Conservation (phyloP, 2,888 invertebrate species). For the Yponomeuta malinellus region DNA sequence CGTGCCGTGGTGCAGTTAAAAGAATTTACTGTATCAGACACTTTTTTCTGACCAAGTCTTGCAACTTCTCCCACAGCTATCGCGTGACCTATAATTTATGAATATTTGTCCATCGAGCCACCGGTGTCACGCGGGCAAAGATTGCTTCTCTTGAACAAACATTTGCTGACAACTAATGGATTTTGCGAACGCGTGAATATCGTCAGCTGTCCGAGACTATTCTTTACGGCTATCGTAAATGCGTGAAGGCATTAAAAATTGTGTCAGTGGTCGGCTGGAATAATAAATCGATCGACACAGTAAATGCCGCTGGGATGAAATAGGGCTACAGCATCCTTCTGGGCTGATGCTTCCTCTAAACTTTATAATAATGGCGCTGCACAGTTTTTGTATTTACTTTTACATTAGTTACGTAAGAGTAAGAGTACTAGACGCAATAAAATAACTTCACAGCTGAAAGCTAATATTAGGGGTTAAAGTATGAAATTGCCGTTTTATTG, state of each 20-base stretch:
- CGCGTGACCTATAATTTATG: not conserved
- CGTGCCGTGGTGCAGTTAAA: no score
- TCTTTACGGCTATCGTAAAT: constrained; percentile 24
- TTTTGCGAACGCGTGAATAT: constrained; percentile 34
- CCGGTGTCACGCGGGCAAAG: constrained; percentile 11
- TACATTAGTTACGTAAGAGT: no score
- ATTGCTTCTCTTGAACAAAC: constrained; percentile 32
- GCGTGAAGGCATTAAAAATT: constrained; percentile 11
- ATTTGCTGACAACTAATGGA: constrained; percentile 50
- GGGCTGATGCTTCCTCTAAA: no score
- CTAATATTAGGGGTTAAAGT: no score
- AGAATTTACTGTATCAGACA: not conserved
- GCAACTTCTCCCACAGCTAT: not conserved
- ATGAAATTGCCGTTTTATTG: no score
- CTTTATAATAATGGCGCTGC: no score
- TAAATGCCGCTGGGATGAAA: not conserved
- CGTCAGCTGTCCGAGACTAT: constrained; percentile 17
- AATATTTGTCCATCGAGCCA: not conserved
- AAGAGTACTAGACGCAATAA: no score
- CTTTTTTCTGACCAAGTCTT: not conserved
- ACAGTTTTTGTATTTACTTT: no score
- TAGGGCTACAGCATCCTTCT: not conserved
- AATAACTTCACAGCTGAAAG: no score
- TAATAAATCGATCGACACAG: not conserved
- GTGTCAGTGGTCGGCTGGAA: not conserved